These are phyloP conservation scores for Xiphias gladius DNA, from an alignment of 2,113 vertebrate genomes.

Conservation along the genomic window DNA sequence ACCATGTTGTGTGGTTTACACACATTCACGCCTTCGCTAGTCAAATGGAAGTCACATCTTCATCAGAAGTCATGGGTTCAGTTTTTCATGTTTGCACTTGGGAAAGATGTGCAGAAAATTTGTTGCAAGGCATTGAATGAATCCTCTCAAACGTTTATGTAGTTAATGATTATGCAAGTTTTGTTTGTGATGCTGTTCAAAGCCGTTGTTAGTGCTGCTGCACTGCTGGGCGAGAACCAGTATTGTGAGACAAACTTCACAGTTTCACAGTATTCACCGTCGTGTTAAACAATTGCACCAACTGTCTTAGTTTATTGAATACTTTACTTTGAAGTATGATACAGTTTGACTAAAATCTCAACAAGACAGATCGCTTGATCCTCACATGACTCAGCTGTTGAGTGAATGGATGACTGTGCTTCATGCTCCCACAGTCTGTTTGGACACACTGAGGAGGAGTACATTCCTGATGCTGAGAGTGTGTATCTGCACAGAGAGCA, in stretches of 20 bases:
- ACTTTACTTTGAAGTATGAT: neutral
- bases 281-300: neutral
- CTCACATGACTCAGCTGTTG: neutral
- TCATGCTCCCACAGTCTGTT: conserved; percentile 88
- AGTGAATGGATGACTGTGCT: conserved; percentile 21
- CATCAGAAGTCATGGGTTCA: neutral
- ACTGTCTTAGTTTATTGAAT: neutral
- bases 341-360: neutral
- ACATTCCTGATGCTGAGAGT: conserved; percentile 96
- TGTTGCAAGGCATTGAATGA: neutral
- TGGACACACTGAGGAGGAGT: conserved; percentile 95
- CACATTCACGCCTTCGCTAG: neutral
- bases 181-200: neutral
- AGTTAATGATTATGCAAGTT: neutral
- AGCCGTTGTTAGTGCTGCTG: neutral
- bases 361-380: neutral
- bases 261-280: too few relatives aligned
- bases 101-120: too few relatives aligned
- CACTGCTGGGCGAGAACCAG: neutral
- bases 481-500: conserved; percentile 95
- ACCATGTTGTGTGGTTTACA: conserved; percentile 1
- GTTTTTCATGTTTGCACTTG: neutral
- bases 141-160: neutral
- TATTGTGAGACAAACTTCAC: too few relatives aligned
- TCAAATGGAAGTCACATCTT: neutral